phyloP scores from a whole-genome alignment of 2,888 invertebrate genomes.

The Prionchulus punctatus region DNA sequence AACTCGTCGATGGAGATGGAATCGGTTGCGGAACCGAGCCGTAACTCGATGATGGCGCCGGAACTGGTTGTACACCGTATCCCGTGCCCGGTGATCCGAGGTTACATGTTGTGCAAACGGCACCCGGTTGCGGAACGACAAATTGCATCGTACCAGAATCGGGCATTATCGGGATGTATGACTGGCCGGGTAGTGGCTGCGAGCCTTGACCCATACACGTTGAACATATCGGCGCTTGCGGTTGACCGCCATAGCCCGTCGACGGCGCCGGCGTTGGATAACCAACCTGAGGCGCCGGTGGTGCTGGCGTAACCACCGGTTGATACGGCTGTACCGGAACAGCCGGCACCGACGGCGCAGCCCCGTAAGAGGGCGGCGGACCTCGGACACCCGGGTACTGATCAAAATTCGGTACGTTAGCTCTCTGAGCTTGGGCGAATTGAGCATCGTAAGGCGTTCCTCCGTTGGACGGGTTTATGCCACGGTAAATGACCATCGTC shows the following conservation, averaged over 20 bases:
- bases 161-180: too few species aligned
- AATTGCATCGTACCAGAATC: too few species aligned
- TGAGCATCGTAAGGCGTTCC: background rate
- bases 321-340: background rate
- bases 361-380: background rate
- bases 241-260: background rate
- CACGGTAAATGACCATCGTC: constrained; percentile 5
- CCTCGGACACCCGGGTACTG: background rate
- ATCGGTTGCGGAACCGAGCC: too few species aligned
- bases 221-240: too few species aligned
- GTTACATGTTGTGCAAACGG: too few species aligned
- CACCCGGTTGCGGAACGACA: too few species aligned
- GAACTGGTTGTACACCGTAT: too few species aligned
- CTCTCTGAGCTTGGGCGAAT: background rate
- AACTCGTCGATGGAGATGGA: too few species aligned
- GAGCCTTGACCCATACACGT: too few species aligned
- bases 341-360: background rate
- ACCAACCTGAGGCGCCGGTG: background rate
- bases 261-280: background rate
- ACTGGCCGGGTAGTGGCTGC: too few species aligned
- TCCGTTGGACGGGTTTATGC: background rate
- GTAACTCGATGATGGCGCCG: too few species aligned
- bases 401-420: background rate
- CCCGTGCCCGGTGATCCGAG: too few species aligned
- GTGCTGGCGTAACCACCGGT: background rate